Base-by-base conservation (phyloP, 2,113 vertebrate species). In the Lagopus muta region DNA sequence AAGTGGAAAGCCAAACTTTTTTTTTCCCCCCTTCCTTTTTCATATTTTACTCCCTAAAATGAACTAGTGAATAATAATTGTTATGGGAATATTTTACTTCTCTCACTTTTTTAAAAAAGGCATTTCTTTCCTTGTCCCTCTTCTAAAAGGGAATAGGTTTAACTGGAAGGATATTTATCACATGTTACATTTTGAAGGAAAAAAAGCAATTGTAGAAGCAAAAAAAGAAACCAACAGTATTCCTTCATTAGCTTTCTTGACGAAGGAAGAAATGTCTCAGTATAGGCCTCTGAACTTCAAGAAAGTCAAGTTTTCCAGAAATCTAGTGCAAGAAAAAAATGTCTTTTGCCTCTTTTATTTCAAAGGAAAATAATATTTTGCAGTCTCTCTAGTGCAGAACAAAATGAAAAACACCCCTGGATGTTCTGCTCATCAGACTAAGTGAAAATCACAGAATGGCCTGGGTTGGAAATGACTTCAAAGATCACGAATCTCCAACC, bases 311-410 rank as follows among this genome's bases (percentile, higher is more conserved):
- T 28, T 47, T 73, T 86, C 6, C 32, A 77, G 27, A 85, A 38
- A 67, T 10, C 47, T 6, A 54, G 3, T 19, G 20, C 45, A 64
- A 58, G 6, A 43, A 45, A 47, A 74, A 58, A 47, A 7, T 19
- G 0, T 57, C 1, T 13, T 72, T 77, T 45, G 0, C 5, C 5
- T 55, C 1, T 64, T 45, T 65, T 28, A 36, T 21, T 7, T 3
- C 3, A 16, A 66, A 86, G 67, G 8, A 69, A 65, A 57, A 38
- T 0, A 47, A n/a, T 17, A 3, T 28, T 65, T 55, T 54, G 2
- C 42, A 58, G 17, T 10, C 4, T 32, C 5, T 24, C 45, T 38
- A 66, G n/a, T n/a, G 13, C 17, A 61, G 12, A 80, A 7, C 7
- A 73, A 66, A 81, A 21, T 8, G 61, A 52, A 13, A 48, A 74